Percentiles rank a stretch among this genome's conserved stretches.
These are phyloP conservation scores for Tyrannus savana DNA, from an alignment of 2,113 vertebrate genomes.

Conservation along the genomic window DNA sequence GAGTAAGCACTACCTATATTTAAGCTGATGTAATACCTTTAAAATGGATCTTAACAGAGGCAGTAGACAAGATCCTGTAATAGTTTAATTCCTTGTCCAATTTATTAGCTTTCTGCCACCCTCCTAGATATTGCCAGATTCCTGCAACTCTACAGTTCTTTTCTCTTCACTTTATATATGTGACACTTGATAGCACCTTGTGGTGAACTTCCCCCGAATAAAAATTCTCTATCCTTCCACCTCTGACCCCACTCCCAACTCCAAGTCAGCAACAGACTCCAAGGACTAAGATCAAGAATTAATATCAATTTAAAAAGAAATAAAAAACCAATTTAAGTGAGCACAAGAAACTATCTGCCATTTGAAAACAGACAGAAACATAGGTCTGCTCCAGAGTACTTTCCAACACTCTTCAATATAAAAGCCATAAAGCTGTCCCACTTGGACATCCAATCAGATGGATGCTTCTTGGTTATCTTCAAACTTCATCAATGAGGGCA, in stretches of 20 bases:
- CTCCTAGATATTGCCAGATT: background rate
- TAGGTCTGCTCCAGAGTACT: background rate
- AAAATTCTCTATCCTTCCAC: background rate
- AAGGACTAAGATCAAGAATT: background rate
- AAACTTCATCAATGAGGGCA: background rate
- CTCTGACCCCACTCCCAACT: background rate
- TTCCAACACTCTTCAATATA: background rate
- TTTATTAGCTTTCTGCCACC: background rate
- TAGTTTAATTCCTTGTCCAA: background rate
- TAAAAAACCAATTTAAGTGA: background rate
- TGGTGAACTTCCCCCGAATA: background rate
- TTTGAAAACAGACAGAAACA: background rate
- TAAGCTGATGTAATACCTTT: constrained; percentile 10
- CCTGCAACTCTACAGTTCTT: background rate
- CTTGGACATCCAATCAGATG: background rate
- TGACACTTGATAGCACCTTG: background rate
- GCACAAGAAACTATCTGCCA: background rate
- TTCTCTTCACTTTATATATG: background rate
- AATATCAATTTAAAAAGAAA: background rate
- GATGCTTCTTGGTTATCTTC: background rate
- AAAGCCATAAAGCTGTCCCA: background rate
- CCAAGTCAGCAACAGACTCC: background rate
- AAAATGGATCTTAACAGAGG: background rate
- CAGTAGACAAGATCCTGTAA: background rate
- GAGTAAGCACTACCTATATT: background rate